Evolutionary conservation across 1,140 invertebrate species (phyloP).

Genomic region (Phenacoccus solenopsis): DNA sequence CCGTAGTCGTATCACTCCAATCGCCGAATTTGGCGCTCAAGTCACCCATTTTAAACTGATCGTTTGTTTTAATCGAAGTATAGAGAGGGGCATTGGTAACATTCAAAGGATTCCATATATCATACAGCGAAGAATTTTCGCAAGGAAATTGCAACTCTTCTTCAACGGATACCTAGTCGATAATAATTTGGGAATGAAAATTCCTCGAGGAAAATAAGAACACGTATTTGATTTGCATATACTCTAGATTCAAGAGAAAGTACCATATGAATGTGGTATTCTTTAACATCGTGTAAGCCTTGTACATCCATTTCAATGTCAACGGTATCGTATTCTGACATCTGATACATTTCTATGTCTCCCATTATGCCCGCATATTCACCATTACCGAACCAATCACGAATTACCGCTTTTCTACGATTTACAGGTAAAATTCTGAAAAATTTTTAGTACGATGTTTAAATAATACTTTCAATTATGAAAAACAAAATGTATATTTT

Average conservation of each 20-base stretch:
- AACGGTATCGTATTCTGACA: slow-evolving; percentile 70
- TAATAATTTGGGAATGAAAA: slow-evolving; percentile 15
- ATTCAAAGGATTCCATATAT: slow-evolving; percentile 61
- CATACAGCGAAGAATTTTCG: slow-evolving; percentile 62
- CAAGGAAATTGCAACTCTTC: slow-evolving; percentile 77
- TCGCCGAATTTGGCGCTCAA: slow-evolving; percentile 81
- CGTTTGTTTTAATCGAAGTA: slow-evolving; percentile 43
- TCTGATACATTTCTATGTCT: slow-evolving; percentile 66
- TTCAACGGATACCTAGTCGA: slow-evolving; percentile 57
- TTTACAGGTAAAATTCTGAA: slow-evolving; percentile 56
- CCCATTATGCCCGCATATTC: slow-evolving; percentile 47
- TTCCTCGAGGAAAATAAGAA: not conserved
- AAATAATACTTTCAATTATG: not conserved
- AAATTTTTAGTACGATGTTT: not conserved
- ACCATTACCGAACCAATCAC: slow-evolving; percentile 77
- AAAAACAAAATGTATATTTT: not conserved
- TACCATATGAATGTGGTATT: slow-evolving; percentile 76
- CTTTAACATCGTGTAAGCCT: slow-evolving; percentile 50
- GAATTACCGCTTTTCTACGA: slow-evolving; percentile 66
- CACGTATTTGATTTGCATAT: too few relatives aligned
- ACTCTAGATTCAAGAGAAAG: too few relatives aligned
- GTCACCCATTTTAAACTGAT: slow-evolving; percentile 82
- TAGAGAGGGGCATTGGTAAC: not conserved
- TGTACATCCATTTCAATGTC: slow-evolving; percentile 64
- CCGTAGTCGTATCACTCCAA: slow-evolving; percentile 36